Percentiles rank a stretch among this genome's conserved stretches.
phyloP scores from a whole-genome alignment of 2,888 invertebrate genomes.

The Drosophila mulleri region DNA sequence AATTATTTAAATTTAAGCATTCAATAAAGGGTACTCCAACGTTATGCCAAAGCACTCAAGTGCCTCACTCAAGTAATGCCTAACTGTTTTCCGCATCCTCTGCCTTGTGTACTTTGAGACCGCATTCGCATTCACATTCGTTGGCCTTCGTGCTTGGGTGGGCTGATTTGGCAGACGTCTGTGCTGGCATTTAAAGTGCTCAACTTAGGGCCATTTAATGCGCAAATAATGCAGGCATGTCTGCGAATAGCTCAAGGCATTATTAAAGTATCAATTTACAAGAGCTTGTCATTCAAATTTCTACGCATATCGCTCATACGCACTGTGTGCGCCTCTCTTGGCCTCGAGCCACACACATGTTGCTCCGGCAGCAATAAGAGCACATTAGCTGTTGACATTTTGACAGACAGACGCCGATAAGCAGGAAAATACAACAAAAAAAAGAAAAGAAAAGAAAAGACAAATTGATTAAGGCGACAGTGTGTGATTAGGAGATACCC shows the following conservation, averaged over 20 bases:
- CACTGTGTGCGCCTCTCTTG: slow-evolving; percentile 22
- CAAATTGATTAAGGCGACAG: background rate
- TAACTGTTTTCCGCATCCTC: background rate
- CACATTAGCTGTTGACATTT: slow-evolving; percentile 66
- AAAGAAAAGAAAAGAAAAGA: background rate
- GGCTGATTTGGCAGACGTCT: slow-evolving; percentile 23
- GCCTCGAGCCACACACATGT: slow-evolving; percentile 47
- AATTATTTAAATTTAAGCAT: slow-evolving; percentile 50
- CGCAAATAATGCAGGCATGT: slow-evolving; percentile 31
- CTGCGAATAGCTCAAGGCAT: slow-evolving; percentile 36
- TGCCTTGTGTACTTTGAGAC: background rate
- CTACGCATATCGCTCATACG: slow-evolving; percentile 51
- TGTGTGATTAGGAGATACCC: too few relatives aligned
- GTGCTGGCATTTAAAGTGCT: slow-evolving; percentile 24
- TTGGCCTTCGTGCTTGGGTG: slow-evolving; percentile 18
- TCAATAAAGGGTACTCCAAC: slow-evolving; percentile 42
- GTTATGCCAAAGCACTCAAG: slow-evolving; percentile 22
- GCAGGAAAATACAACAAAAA: slow-evolving; percentile 13
- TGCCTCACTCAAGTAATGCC: slow-evolving; percentile 2
- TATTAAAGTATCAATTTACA: slow-evolving; percentile 67
- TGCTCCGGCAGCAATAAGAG: slow-evolving; percentile 28
- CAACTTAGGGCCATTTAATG: slow-evolving; percentile 32
- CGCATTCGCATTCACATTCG: background rate
- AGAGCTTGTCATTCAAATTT: slow-evolving; percentile 50
- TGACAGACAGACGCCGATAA: slow-evolving; percentile 57